Conservation (phyloP, 2,113 vertebrate species). For the Rhea americana region DNA sequence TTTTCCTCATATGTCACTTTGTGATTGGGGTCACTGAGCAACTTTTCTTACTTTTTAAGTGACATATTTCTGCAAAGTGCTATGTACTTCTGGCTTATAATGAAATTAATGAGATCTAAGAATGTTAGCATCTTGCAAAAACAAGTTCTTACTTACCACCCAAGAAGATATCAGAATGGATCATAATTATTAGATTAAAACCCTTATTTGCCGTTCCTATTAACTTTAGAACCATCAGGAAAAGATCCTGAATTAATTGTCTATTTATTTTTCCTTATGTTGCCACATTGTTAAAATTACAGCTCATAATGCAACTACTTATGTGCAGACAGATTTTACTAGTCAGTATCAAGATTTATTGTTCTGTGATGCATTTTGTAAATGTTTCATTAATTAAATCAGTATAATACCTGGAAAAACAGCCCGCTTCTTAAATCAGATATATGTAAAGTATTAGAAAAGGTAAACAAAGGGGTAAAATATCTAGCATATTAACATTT, state of each 20-base stretch:
- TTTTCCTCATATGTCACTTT: not conserved
- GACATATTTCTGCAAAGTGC: not conserved
- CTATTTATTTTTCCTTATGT: not conserved
- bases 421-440: not conserved
- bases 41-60: not conserved
- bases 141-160: not conserved
- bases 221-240: not conserved
- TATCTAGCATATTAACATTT: not conserved
- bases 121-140: not conserved
- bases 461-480: not conserved
- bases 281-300: not conserved
- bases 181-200: not conserved
- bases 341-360: not conserved
- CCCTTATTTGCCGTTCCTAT: not conserved
- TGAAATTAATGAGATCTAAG: not conserved
- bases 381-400: not conserved
- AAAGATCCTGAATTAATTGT: not conserved
- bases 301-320: not conserved
- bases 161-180: not conserved
- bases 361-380: not conserved
- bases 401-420: not conserved
- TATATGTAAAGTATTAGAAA: not conserved
- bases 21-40: not conserved
- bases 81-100: not conserved
- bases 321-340: not conserved